These are phyloP conservation scores for Ailurus styani DNA, from an alignment of 2,113 vertebrate genomes.

Conservation along the genomic window DNA sequence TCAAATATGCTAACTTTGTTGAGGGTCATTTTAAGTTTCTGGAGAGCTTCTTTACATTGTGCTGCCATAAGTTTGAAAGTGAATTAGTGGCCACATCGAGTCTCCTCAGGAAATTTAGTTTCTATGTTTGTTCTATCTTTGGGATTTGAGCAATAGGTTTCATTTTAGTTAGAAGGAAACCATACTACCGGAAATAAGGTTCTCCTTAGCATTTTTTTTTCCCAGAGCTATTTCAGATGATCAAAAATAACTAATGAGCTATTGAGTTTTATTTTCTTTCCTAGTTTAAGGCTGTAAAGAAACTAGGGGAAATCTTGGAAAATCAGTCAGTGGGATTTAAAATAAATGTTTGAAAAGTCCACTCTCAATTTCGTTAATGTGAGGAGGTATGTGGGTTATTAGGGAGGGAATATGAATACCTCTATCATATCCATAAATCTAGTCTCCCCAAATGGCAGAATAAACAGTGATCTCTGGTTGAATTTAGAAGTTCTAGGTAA, in stretches of 20 bases:
- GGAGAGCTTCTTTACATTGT: background rate
- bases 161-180: slow-evolving; percentile 54
- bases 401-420: background rate
- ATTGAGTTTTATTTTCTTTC: no score
- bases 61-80: background rate
- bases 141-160: slow-evolving; percentile 60
- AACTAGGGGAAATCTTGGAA: background rate
- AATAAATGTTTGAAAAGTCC: background rate
- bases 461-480: background rate
- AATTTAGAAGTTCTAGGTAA: background rate
- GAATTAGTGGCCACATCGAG: slow-evolving; percentile 7
- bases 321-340: background rate
- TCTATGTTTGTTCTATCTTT: slow-evolving; percentile 44
- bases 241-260: slow-evolving; percentile 59
- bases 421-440: background rate
- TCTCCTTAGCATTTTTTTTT: background rate
- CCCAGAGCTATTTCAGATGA: slow-evolving; percentile 4
- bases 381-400: background rate
- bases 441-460: background rate
- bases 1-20: background rate
- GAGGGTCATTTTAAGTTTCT: slow-evolving; percentile 29
- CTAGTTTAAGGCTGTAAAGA: slow-evolving; percentile 14
- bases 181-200: slow-evolving; percentile 43
- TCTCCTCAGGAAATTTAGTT: slow-evolving; percentile 61
- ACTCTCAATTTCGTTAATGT: background rate